Evolutionary conservation across 2,113 vertebrate genomes (phyloP), one percentile per base, ranked within the genome.

Genomic region (Bujurquina vittata): DNA sequence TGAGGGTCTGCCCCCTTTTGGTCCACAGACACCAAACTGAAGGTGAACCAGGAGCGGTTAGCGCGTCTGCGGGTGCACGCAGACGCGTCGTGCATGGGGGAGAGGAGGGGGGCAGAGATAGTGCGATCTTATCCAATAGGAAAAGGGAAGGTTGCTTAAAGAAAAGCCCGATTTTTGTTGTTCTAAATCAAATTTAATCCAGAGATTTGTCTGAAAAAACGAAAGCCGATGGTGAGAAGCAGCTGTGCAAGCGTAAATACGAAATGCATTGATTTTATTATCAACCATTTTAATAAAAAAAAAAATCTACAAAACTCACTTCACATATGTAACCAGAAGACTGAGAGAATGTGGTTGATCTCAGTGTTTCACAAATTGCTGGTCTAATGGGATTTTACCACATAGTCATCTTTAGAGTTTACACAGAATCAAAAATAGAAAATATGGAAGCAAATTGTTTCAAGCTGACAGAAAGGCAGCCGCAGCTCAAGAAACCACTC

Each of bases 41-140:
- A 72, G 67, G 46, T 72, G 67, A 31, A 72, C 33, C 46, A 9
- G 40, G 67, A 72, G 20, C 67, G 54, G 67, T 72, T 31, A 31
- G 52, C 31, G 65, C 46, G 18, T 54, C 46, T 72, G 18, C 26
- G 65, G 65, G 43, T 29, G 40, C 65, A 31, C 65, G 65, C 43
- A 69, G 14, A 57, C 62, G 67, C 60, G 57, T 75, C 81, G n/a
- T 31, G n/a, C n/a, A n/a, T n/a, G n/a, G 52, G 43, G 73, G 63
- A 40, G 31, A 59, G 23, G 75, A 5, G 18, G 9, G 55, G 20
- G 58, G 46, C 18, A 43, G 49, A 43, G 60, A 52, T 54, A 22
- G 49, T 29, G n/a, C 9, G 31, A 15, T 31, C 29, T 23, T 23
- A 5, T 75, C 86, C 82, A 84, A 81, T 78, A 77, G 78, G 35